phyloP scores from a whole-genome alignment of 2,113 vertebrate genomes.

The Rhabdornis inornatus region DNA sequence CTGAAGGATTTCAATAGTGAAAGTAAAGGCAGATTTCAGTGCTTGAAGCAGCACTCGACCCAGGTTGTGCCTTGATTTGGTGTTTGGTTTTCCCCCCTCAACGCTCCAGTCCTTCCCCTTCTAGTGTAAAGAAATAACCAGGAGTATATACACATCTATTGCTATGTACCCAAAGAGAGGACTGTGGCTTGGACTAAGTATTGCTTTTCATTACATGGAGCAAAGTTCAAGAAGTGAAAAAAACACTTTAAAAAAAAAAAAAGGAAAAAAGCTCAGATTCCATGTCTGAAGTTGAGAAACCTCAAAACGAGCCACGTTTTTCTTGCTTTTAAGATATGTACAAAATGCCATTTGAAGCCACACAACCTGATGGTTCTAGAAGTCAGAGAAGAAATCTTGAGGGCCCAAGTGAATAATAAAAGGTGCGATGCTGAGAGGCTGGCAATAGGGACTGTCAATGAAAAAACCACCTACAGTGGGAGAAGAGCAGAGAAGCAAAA shows the following conservation, averaged over 20 bases:
- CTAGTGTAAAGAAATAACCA: slow-evolving; percentile 36
- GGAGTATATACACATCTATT: slow-evolving; percentile 70
- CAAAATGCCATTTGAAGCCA: slow-evolving; percentile 80
- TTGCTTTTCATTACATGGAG: slow-evolving; percentile 74
- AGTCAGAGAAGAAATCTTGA: slow-evolving; percentile 99
- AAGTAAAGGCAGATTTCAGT: background rate
- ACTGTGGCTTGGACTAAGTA: slow-evolving; percentile 73
- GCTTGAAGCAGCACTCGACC: background rate
- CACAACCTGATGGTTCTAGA: slow-evolving; percentile 92
- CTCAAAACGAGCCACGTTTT: slow-evolving; percentile 69
- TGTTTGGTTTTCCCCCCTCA: background rate
- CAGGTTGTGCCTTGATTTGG: background rate
- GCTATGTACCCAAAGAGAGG: slow-evolving; percentile 72
- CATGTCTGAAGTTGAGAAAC: slow-evolving; percentile 71
- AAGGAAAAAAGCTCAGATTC: slow-evolving; percentile 62
- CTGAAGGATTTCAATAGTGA: background rate
- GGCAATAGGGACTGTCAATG: slow-evolving; percentile 99
- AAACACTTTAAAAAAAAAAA: slow-evolving; percentile 42
- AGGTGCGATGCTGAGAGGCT: slow-evolving; percentile 95
- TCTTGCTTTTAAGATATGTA: slow-evolving; percentile 73
- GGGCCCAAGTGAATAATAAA: slow-evolving; percentile 99
- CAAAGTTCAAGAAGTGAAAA: slow-evolving; percentile 51
- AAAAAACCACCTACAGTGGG: slow-evolving; percentile 97
- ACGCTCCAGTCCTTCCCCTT: slow-evolving; percentile 24
- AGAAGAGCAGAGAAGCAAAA: slow-evolving; percentile 88